Evolutionary conservation across 2,888 invertebrate genomes (phyloP).

Genomic region (Stratiomys singularior): DNA sequence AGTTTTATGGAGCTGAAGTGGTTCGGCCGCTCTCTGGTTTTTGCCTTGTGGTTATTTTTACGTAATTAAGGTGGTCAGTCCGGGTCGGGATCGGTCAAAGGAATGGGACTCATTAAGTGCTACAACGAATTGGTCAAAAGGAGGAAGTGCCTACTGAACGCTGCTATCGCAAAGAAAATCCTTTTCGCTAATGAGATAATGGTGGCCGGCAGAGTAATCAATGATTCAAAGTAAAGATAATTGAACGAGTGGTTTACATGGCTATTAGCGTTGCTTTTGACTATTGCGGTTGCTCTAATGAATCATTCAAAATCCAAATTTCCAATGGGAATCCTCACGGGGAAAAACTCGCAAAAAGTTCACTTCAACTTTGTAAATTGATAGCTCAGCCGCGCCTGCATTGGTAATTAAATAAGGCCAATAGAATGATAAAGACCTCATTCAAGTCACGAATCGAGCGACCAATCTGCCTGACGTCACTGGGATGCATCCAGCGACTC

Average conservation of each 20-base stretch:
- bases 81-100: background rate
- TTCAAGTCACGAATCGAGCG: no score
- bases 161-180: background rate
- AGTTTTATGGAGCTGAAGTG: slow-evolving; percentile 16
- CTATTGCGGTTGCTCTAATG: background rate
- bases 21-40: background rate
- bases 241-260: no score
- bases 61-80: slow-evolving; percentile 22
- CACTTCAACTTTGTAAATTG: no score
- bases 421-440: no score
- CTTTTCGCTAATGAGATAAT: no score
- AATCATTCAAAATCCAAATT: background rate
- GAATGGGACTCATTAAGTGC: slow-evolving; percentile 32
- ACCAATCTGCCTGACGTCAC: no score
- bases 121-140: background rate
- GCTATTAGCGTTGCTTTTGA: background rate
- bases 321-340: background rate
- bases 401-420: no score
- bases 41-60: background rate
- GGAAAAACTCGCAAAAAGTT: background rate
- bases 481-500: background rate
- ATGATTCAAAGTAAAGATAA: no score
- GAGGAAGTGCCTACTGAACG: slow-evolving; percentile 7
- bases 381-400: no score
- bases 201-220: no score